Evolutionary conservation across 2,797 vertebrate species (phyloP).

Genomic region (Crocodylus rhombifer): DNA sequence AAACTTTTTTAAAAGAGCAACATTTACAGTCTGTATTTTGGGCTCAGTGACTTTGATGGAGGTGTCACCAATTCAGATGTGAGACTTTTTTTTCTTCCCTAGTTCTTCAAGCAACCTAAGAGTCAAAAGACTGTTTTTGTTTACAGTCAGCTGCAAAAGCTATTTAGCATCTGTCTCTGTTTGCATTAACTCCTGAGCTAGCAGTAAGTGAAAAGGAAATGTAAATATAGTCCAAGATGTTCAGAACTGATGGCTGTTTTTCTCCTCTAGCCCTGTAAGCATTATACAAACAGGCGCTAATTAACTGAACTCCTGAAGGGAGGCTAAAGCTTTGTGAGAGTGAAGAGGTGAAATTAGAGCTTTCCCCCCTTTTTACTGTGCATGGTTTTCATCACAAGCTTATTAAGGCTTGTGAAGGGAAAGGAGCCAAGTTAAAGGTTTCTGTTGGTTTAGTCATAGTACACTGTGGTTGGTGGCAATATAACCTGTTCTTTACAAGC

Average conservation of each 20-base stretch:
- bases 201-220: neutral
- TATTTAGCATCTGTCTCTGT: neutral
- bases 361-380: neutral
- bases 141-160: neutral
- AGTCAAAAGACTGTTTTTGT: neutral
- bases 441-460: too few species aligned
- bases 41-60: neutral
- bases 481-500: too few species aligned
- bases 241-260: neutral
- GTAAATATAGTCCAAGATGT: neutral
- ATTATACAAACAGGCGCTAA: neutral
- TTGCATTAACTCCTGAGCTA: neutral
- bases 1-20: conserved; percentile 3
- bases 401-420: neutral
- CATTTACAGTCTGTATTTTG: rapidly evolving
- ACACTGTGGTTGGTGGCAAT: too few species aligned
- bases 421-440: neutral
- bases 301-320: neutral
- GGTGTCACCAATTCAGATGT: neutral
- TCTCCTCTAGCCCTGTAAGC: rapidly evolving
- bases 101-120: neutral
- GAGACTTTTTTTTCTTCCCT: neutral
- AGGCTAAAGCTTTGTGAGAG: neutral
- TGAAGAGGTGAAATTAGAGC: rapidly evolving
- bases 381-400: too few species aligned